These are phyloP conservation scores for Marmota monax DNA, from an alignment of 2,113 vertebrate species.

Conservation along the genomic window DNA sequence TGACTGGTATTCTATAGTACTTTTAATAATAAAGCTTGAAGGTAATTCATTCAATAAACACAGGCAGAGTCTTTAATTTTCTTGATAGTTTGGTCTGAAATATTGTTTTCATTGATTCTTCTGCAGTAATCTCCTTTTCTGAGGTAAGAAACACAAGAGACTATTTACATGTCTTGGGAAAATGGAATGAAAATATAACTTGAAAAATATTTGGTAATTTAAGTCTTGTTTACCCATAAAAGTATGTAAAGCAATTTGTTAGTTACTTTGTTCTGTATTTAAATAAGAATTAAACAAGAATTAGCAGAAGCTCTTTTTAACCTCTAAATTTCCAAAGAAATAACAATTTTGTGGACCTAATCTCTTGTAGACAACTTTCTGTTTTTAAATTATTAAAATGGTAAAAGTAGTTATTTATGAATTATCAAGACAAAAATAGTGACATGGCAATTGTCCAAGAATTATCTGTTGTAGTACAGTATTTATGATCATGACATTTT, in stretches of 20 bases:
- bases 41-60: constrained; percentile 55
- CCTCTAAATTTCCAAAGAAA: constrained; percentile 48
- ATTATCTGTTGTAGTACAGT: background rate
- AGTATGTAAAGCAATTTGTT: constrained; percentile 31
- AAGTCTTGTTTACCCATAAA: constrained; percentile 38
- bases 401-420: background rate
- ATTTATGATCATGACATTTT: background rate
- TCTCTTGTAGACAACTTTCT: background rate
- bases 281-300: constrained; percentile 56
- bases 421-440: constrained; percentile 2
- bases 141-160: constrained; percentile 22
- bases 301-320: constrained; percentile 51
- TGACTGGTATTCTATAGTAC: background rate
- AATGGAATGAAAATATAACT: constrained; percentile 60
- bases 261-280: constrained; percentile 58
- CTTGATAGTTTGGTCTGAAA: constrained; percentile 49
- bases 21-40: constrained; percentile 56
- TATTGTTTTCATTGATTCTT: constrained; percentile 65
- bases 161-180: constrained; percentile 12
- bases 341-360: background rate
- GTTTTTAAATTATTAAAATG: background rate
- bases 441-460: background rate
- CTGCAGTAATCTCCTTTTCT: constrained; percentile 42
- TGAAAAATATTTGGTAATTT: constrained; percentile 54
- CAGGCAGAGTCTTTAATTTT: constrained; percentile 53